These are phyloP conservation scores for Dicaeum eximium DNA, from an alignment of 2,113 vertebrate genomes.

Conservation along the genomic window DNA sequence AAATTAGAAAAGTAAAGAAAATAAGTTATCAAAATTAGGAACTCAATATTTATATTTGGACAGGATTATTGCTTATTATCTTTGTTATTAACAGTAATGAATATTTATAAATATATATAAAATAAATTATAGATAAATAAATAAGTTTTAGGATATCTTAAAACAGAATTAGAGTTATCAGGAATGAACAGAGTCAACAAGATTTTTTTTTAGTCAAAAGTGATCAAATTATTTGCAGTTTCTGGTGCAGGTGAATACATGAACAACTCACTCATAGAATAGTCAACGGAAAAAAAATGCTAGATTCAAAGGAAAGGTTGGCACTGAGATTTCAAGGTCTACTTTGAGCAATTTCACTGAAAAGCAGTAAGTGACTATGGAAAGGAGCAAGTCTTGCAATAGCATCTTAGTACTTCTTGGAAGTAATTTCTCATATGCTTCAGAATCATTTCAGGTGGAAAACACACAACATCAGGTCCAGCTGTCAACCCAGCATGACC, in stretches of 20 bases:
- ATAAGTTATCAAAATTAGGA: background rate
- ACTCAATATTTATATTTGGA: background rate
- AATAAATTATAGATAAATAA: background rate
- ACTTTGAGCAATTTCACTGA: background rate
- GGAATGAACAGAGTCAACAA: background rate
- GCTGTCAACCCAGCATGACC: accelerated
- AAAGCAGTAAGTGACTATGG: background rate
- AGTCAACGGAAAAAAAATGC: background rate
- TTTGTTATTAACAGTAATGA: background rate
- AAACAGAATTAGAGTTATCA: background rate
- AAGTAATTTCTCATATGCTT: background rate
- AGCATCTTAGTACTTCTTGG: background rate
- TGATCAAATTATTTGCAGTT: background rate
- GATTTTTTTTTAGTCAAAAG: background rate
- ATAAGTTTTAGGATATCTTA: background rate
- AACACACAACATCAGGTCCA: background rate
- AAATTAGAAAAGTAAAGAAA: background rate
- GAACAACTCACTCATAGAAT: background rate
- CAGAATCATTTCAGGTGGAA: background rate
- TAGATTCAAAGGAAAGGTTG: background rate
- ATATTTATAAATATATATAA: background rate
- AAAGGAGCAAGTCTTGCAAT: background rate
- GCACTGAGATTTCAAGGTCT: background rate
- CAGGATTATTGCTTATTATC: background rate
- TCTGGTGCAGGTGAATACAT: background rate